These are phyloP conservation scores for Meteorus cinctellus DNA, from an alignment of 2,888 invertebrate genomes.

Conservation along the genomic window DNA sequence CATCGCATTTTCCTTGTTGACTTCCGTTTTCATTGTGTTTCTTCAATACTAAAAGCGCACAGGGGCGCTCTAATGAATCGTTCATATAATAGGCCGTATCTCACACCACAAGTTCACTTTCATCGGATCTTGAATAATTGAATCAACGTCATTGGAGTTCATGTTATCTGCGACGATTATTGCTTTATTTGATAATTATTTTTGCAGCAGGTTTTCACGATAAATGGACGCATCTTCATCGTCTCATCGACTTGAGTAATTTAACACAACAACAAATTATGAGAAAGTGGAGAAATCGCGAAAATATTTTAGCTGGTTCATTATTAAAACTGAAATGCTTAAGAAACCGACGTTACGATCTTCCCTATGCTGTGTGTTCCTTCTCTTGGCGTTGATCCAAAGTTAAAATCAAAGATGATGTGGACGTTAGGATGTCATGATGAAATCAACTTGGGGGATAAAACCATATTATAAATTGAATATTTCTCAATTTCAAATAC, in stretches of 20 bases:
- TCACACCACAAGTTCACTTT: constrained; percentile 25
- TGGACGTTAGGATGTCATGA: background rate
- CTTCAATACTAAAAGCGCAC: background rate
- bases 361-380: background rate
- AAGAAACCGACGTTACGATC: constrained; percentile 45
- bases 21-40: constrained; percentile 1
- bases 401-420: background rate
- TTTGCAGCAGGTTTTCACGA: constrained; percentile 69
- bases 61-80: constrained; percentile 20
- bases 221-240: constrained; percentile 66
- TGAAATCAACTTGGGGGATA: constrained; percentile 25
- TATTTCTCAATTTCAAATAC: background rate
- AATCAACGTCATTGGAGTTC: constrained; percentile 6
- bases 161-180: background rate
- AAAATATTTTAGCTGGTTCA: constrained; percentile 55
- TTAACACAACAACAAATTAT: constrained; percentile 68
- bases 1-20: constrained; percentile 5
- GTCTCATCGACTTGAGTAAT: constrained; percentile 68
- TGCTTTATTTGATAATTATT: constrained; percentile 26
- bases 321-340: constrained; percentile 50
- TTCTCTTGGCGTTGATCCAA: constrained; percentile 23
- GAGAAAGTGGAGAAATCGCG: constrained; percentile 68
- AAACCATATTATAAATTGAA: too few relatives aligned
- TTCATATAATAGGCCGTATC: constrained; percentile 1
- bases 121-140: constrained; percentile 18